Base-by-base conservation (phyloP, 2,113 vertebrate species). In the Micromys minutus region DNA sequence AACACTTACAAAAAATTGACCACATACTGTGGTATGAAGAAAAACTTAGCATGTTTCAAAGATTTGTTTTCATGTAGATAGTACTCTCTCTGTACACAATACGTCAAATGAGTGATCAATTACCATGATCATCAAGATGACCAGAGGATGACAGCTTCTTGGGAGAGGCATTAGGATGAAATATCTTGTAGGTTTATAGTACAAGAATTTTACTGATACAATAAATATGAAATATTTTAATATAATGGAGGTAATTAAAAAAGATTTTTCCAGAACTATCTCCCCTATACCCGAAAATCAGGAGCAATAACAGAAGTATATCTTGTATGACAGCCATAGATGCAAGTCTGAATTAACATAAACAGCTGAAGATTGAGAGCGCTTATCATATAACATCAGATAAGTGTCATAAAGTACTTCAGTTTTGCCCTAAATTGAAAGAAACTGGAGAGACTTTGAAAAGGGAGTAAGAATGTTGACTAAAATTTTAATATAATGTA, bases 11-110 rank as follows among this genome's bases (percentile, higher is more conserved):
- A 92, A n/a, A 92, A 95, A 72, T 13, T 91, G 90, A 96, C 90
- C 93, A 93, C 76, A 77, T 90, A 47, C 71, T 88, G 85, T 17
- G 26, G 12, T 89, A 50, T 52, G 19, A 93, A 74, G 52, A 34
- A 93, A 87, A 93, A 21, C 31, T 94, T 69, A 76, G 34, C 13
- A 76, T 89, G 63, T 95, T 93, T 90, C 61, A 81, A 94, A 96
- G 50, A 26, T 24, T 88, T 93, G 16, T 77, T 95, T n/a, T 84
- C 45, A 69, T 34, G 21, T 52, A 39, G 9, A 77, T 95, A 94
- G 39, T 52, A 93, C 55, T n/a, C 26, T 93, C 10, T 77, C 9
- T 84, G 45, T 80, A 84, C 8, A 47, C 8, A 74, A 74, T 63
- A 61, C 67, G 88, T 63, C 42, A 69, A 93, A 85, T 86, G 81